A percentile compares a stretch with the other conserved stretches of the same genome.
phyloP scores from a whole-genome alignment of 2,113 vertebrate species.

The Heterocephalus glaber region DNA sequence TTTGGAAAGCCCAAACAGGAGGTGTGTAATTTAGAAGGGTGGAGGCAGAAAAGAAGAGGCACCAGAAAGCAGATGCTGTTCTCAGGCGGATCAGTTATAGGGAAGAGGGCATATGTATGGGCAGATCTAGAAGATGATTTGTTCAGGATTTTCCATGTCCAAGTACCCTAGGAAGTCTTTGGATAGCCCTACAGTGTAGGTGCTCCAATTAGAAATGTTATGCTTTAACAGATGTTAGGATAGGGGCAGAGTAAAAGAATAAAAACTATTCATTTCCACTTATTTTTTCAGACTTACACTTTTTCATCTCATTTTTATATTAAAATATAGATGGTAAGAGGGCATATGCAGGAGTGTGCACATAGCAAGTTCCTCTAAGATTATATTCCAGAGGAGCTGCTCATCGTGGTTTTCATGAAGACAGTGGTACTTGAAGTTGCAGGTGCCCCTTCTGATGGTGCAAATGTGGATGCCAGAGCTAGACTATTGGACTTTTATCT shows the following conservation, averaged over 20 bases:
- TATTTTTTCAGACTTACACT: not conserved
- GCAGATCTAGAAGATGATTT: not conserved
- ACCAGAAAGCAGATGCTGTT: not conserved
- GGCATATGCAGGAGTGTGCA: not conserved
- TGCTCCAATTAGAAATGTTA: not conserved
- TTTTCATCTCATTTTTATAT: not conserved
- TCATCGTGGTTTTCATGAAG: not conserved
- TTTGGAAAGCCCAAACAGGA: not conserved
- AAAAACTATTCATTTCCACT: not conserved
- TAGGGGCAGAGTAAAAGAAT: not conserved
- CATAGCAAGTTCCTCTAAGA: not conserved
- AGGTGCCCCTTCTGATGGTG: accelerated
- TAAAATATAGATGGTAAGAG: not conserved
- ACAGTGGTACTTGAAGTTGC: accelerated
- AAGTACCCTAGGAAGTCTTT: not conserved
- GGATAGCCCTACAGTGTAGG: not conserved
- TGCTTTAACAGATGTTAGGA: not conserved
- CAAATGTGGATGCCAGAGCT: not conserved
- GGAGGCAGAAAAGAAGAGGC: not conserved
- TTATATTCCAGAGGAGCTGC: not conserved
- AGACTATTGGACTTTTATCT: no score
- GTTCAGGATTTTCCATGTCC: not conserved
- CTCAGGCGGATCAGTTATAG: not conserved
- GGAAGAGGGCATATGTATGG: not conserved
- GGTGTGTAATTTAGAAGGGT: not conserved